Base-by-base conservation (phyloP, 2,888 invertebrate genomes). In the Nymphalis urticae region DNA sequence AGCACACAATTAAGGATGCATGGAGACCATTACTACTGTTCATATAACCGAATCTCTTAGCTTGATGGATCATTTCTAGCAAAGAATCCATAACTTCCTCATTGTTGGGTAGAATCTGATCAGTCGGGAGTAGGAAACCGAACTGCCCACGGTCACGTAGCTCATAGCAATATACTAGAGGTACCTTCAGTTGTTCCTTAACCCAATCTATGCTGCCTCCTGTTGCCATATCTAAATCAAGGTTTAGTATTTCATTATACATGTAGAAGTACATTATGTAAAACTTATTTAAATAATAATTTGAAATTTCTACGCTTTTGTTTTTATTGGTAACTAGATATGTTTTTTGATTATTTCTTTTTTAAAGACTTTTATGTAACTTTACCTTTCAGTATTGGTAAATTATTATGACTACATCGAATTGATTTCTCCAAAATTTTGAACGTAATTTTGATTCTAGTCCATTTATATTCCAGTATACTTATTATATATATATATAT, bases 121-220 rank as follows among this genome's bases (percentile, higher is more conserved):
- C 90, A 0, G 94, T 84, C 0, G 97, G 97, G 2, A 97, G 85
- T 0, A 96, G 76, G 82, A 96, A 96, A 0, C 96, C 96, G 79
- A 93, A 93, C 0, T 80, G 77, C 0, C 96, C 96, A 5, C 80
- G 92, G 77, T 97, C 97, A 0, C 95, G 89, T 2, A 96, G 89
- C 83, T 97, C 96, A 68, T 95, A 95, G 1, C 95, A 95, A 82
- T 95, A 96, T 0, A 94, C 90, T 21, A 96, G 89, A 10, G 95
- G 95, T 0, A 95, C 93, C 2, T 94, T 89, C 0, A 94, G 88
- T 0, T 84, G 90, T 0, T 94, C 96, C 78, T 96, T 95, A 0
- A 95, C 96, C 95, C 96, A 97, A 79, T 97, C 97, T 59, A 95
- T 83, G 62, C 95, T 95, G 8, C 93, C 93, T 0, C 96, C 96